Conservation (phyloP, 2,888 invertebrate species). For the Sepioteuthis lessoniana region DNA sequence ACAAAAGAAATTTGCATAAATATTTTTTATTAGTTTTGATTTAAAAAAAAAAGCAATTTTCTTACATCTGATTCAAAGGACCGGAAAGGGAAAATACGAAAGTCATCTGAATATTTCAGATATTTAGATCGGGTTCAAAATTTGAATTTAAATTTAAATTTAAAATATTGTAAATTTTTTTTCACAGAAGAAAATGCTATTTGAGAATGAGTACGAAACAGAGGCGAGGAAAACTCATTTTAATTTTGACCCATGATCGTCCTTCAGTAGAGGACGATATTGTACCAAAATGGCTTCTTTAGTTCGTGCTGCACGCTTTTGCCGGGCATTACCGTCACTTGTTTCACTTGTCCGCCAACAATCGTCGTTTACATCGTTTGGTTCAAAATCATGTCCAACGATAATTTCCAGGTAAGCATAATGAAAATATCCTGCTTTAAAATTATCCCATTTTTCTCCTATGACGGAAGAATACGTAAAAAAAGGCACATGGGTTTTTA, state of each 20-base stretch:
- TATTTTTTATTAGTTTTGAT: too few relatives aligned
- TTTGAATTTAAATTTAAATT: too few relatives aligned
- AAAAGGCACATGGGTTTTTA: not conserved
- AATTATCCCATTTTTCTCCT: not conserved
- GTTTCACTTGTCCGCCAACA: not conserved
- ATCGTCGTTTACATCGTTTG: not conserved
- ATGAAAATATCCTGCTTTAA: not conserved
- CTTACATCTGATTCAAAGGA: too few relatives aligned
- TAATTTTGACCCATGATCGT: not conserved
- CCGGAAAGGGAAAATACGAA: too few relatives aligned
- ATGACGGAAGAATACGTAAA: not conserved
- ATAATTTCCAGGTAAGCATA: not conserved
- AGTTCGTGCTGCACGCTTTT: constrained; percentile 37
- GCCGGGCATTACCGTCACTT: constrained; percentile 3
- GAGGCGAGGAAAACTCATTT: not conserved
- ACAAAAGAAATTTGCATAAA: too few relatives aligned
- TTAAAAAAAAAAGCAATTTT: too few relatives aligned
- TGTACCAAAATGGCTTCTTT: not conserved
- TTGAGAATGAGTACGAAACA: not conserved
- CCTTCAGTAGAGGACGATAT: constrained; percentile 41
- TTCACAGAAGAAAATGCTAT: too few relatives aligned
- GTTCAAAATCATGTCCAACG: too few relatives aligned
- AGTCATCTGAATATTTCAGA: too few relatives aligned
- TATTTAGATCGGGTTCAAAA: too few relatives aligned
- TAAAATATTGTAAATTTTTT: too few relatives aligned